Evolutionary conservation across 2,113 vertebrate genomes (phyloP).

Genomic region (Australoheros scitulus): DNA sequence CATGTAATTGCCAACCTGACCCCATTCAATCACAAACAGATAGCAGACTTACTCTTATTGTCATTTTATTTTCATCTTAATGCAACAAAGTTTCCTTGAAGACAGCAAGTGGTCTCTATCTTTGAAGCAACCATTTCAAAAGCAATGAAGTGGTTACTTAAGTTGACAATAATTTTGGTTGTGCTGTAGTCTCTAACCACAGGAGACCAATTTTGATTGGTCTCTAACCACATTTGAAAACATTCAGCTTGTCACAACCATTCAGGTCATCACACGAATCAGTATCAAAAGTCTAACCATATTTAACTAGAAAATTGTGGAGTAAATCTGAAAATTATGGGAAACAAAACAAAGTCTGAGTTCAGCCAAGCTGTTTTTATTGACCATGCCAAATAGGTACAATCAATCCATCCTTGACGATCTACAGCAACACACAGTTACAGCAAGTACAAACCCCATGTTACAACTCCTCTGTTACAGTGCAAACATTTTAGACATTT

Average conservation of each 20-base stretch:
- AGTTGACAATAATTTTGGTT: background rate
- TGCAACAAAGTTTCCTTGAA: background rate
- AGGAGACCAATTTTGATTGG: no score
- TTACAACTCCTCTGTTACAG: constrained; percentile 36
- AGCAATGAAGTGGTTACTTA: background rate
- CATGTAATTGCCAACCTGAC: background rate
- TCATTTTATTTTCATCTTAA: background rate
- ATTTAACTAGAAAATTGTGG: background rate
- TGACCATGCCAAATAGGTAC: constrained; percentile 77
- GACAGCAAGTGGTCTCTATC: no score
- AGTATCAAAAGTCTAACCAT: background rate
- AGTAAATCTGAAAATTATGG: background rate
- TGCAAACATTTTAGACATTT: constrained; percentile 55
- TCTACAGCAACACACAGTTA: constrained; percentile 65
- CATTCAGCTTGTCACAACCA: no score
- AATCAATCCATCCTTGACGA: constrained; percentile 69
- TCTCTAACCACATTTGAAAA: no score
- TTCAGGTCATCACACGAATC: background rate
- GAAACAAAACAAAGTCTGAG: background rate
- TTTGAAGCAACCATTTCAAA: no score
- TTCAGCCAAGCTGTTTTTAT: constrained; percentile 76
- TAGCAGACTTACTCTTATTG: background rate
- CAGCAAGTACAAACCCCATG: constrained; percentile 66
- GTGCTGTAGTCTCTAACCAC: background rate
- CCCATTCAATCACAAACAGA: background rate